These are phyloP conservation scores for Temnothorax nylanderi DNA, from an alignment of 1,140 invertebrate genomes.

Conservation along the genomic window DNA sequence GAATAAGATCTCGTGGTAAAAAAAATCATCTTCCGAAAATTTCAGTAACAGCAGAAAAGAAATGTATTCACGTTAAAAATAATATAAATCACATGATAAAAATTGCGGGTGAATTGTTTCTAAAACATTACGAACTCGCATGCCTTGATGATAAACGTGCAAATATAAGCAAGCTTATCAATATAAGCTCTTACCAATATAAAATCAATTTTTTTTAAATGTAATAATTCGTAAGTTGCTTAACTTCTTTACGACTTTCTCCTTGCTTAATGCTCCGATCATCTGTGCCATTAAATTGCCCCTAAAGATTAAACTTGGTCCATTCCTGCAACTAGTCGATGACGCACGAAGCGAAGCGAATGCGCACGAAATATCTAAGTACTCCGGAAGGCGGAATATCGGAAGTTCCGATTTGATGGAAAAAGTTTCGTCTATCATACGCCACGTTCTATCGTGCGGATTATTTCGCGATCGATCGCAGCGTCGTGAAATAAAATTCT, in stretches of 20 bases:
- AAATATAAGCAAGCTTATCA: background rate
- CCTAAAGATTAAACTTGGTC: background rate
- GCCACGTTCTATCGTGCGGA: background rate
- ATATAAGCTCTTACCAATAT: no score
- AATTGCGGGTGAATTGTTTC: background rate
- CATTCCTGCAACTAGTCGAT: background rate
- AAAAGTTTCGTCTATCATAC: background rate
- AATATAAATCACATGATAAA: background rate
- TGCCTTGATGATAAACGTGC: background rate
- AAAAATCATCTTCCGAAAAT: background rate
- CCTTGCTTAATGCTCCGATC: background rate
- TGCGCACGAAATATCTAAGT: conserved; percentile 29
- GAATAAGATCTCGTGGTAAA: background rate
- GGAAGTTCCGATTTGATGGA: background rate
- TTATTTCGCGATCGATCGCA: background rate
- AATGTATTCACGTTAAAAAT: no score
- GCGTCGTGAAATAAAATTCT: background rate
- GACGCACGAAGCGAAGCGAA: conserved; percentile 5
- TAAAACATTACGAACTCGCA: background rate
- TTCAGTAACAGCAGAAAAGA: background rate
- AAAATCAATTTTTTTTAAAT: no score
- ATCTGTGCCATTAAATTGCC: background rate
- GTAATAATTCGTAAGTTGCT: background rate
- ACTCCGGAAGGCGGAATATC: background rate
- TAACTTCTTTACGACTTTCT: background rate